Conservation (phyloP, 1,140 invertebrate genomes). For the Scaptomyza pallida region DNA sequence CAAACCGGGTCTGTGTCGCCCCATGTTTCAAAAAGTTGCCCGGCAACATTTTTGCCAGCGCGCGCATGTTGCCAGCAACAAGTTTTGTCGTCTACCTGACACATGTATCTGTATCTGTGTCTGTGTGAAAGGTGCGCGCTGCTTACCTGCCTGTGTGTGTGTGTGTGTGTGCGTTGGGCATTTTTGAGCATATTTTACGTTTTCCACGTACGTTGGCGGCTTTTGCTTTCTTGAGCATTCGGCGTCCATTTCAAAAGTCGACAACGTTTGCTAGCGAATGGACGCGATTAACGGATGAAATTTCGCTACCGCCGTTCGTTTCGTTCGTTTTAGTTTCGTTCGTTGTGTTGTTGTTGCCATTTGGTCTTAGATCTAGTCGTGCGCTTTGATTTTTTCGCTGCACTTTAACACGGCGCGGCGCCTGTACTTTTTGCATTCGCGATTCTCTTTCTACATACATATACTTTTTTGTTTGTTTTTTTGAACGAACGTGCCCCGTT, state of each 20-base stretch:
- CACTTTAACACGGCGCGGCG: slow-evolving; percentile 43
- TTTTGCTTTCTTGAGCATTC: slow-evolving; percentile 78
- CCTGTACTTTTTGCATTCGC: slow-evolving; percentile 66
- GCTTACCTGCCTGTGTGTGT: slow-evolving; percentile 3
- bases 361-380: slow-evolving; percentile 28
- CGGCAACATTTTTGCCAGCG: slow-evolving; percentile 72
- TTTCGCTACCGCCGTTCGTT: slow-evolving; percentile 20
- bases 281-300: slow-evolving; percentile 81
- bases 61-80: slow-evolving; percentile 80
- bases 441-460: too few species aligned
- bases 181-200: slow-evolving; percentile 77
- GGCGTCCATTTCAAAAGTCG: slow-evolving; percentile 80
- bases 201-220: slow-evolving; percentile 70
- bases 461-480: slow-evolving; percentile 10
- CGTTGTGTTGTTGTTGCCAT: slow-evolving; percentile 18
- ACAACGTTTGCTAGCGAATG: slow-evolving; percentile 78
- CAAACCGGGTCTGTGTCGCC: slow-evolving; percentile 61
- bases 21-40: slow-evolving; percentile 68
- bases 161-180: slow-evolving; percentile 46
- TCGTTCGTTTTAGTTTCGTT: slow-evolving; percentile 22
- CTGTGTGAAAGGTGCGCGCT: slow-evolving; percentile 55
- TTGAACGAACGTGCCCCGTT: slow-evolving; percentile 46
- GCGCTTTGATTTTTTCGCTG: slow-evolving; percentile 58
- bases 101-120: slow-evolving; percentile 37
- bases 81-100: slow-evolving; percentile 72